These are phyloP conservation scores for Diadromus collaris DNA, from an alignment of 2,888 invertebrate genomes.

Conservation along the genomic window DNA sequence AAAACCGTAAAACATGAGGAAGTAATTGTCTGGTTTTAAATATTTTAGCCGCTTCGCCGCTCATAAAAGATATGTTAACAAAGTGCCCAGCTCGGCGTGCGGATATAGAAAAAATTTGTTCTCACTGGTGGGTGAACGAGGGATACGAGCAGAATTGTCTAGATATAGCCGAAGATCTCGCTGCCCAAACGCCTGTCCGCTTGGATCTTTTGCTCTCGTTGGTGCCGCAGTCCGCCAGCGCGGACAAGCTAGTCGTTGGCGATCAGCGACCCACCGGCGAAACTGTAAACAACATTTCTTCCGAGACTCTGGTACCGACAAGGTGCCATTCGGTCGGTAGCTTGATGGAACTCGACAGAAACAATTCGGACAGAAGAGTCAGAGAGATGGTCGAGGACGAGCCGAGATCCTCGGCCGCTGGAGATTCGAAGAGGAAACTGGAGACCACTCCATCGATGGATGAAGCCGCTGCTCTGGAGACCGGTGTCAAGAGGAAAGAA, in stretches of 20 bases:
- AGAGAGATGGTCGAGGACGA: constrained; percentile 62
- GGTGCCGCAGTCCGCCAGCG: constrained; percentile 88
- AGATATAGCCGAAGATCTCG: constrained; percentile 92
- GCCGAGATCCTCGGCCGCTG: constrained; percentile 78
- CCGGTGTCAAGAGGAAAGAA: constrained; percentile 83
- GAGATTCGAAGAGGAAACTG: constrained; percentile 88
- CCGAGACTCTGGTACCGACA: constrained; percentile 78
- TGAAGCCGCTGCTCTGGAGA: constrained; percentile 75
- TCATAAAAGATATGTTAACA: constrained; percentile 97
- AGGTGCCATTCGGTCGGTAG: constrained; percentile 87
- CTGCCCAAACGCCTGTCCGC: constrained; percentile 94
- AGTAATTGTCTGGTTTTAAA: too few species aligned
- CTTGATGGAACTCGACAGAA: constrained; percentile 86
- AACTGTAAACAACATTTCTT: constrained; percentile 70
- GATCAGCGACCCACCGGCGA: constrained; percentile 76
- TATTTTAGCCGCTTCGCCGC: constrained; percentile 92
- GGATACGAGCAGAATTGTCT: constrained; percentile 91
- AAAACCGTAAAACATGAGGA: too few species aligned
- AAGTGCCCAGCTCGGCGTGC: constrained; percentile 95
- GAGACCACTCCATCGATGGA: constrained; percentile 89
- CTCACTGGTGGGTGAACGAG: constrained; percentile 98
- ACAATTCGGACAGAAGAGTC: constrained; percentile 83
- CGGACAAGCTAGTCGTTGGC: constrained; percentile 87
- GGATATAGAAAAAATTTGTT: constrained; percentile 96
- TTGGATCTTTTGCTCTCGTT: constrained; percentile 92